Base-by-base conservation (phyloP, 2,797 vertebrate species). In the Coreius guichenoti region DNA sequence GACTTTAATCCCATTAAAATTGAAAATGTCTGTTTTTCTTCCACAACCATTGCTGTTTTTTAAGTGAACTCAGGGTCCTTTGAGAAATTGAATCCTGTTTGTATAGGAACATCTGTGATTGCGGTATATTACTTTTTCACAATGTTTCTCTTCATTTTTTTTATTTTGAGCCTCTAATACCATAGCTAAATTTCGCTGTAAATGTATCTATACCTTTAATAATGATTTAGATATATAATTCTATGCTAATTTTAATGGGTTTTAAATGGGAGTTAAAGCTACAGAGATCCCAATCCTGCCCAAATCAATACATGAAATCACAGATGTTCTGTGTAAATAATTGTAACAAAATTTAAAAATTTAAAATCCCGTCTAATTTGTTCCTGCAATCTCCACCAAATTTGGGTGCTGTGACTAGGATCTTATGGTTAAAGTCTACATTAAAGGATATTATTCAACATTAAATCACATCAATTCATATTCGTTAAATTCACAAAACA, bases 11-110 rank as follows among this genome's bases (percentile, higher is more conserved):
- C 26, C 17, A 0, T 67, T 61, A 19, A 68, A 80, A 80, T 68
- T 21, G 76, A 79, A 63, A 79, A 79, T 14, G 39, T 45, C 58
- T 63, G 36, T 63, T 79, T 79, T 79, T 29, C 16, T 63, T 79
- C 56, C 39, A 21, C 58, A 79, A 29, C 58, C 56, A 45, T 21
- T 63, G n/a, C 39, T 63, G 56, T 45, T 45, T 69, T 69, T 69
- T 21, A 69, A 69, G 67, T 69, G 17, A 63, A 63, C 39, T 45
- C 23, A 19, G 56, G 16, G 36, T 78, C 76, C 58, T 45, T 11
- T 31, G 76, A 79, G 58, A 21, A 65, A 47, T 65, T 2, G 14
- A 65, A 63, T 65, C 26, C 17, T 31, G 39, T 79, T 65, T 63
- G 16, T 47, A 45, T 19, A 65, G n/a, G 31, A 58, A 43, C 56